phyloP scores from a whole-genome alignment of 2,888 invertebrate species.

The Tetramorium bicarinatum region DNA sequence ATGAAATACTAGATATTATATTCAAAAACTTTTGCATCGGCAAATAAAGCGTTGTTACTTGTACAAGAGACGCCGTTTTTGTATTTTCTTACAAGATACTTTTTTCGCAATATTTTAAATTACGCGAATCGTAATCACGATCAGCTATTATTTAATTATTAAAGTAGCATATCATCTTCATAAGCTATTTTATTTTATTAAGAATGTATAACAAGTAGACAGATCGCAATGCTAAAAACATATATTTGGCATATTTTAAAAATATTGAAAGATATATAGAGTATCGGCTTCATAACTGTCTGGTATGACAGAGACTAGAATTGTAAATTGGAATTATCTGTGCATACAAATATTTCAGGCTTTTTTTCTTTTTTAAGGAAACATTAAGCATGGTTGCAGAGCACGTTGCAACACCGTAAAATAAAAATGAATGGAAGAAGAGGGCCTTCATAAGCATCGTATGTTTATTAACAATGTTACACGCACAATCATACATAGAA shows the following conservation, averaged over 20 bases:
- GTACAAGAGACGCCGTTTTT: background rate
- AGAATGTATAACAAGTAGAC: background rate
- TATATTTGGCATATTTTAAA: background rate
- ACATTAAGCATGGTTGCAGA: background rate
- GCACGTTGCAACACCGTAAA: background rate
- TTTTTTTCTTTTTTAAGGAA: background rate
- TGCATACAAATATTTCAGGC: background rate
- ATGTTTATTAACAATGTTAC: conserved; percentile 85
- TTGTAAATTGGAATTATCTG: conserved; percentile 7
- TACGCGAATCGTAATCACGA: background rate
- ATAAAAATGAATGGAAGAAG: conserved; percentile 35
- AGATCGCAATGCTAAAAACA: background rate
- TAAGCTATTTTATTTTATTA: background rate
- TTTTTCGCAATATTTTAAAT: background rate
- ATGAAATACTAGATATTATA: conserved; percentile 93
- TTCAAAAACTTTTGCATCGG: conserved; percentile 96
- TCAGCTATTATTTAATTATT: background rate
- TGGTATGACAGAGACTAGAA: background rate
- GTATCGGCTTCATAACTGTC: background rate
- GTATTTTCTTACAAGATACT: background rate
- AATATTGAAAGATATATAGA: background rate
- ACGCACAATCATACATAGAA: conserved; percentile 86
- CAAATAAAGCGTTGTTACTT: conserved; percentile 88
- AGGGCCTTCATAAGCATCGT: conserved; percentile 84
- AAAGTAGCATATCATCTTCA: background rate